Evolutionary conservation across 2,888 invertebrate genomes (phyloP).

Genomic region (Cheilosia urbana): DNA sequence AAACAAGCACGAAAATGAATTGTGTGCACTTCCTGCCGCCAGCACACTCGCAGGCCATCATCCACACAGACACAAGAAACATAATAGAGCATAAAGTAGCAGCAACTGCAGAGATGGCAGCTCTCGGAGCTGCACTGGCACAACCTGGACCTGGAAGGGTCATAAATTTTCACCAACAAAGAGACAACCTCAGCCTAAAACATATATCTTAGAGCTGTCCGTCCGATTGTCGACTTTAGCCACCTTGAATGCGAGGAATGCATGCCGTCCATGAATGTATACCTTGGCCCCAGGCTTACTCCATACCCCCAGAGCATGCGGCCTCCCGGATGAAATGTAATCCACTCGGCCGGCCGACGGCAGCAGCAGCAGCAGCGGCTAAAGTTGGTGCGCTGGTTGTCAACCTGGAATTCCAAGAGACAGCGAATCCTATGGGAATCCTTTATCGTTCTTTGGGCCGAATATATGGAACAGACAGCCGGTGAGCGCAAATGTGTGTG

Average conservation of each 20-base stretch:
- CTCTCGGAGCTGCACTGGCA: slow-evolving; percentile 42
- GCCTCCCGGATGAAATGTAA: slow-evolving; percentile 41
- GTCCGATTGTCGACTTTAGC: slow-evolving; percentile 74
- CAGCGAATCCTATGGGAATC: slow-evolving; percentile 68
- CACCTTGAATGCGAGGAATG: slow-evolving; percentile 66
- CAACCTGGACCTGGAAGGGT: slow-evolving; percentile 61
- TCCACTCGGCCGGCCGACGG: slow-evolving; percentile 31
- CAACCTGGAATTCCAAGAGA: slow-evolving; percentile 61
- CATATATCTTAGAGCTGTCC: slow-evolving; percentile 73
- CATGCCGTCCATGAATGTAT: slow-evolving; percentile 18
- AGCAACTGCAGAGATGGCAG: slow-evolving; percentile 19
- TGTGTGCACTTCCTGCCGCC: slow-evolving; percentile 38
- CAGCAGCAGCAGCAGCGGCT: not conserved
- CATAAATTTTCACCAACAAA: slow-evolving; percentile 74
- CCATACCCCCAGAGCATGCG: slow-evolving; percentile 1
- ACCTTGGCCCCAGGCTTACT: slow-evolving; percentile 15
- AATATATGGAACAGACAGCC: slow-evolving; percentile 74
- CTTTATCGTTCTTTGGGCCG: slow-evolving; percentile 60
- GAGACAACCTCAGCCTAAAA: slow-evolving; percentile 71
- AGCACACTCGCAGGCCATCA: not conserved
- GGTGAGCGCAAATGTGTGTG: slow-evolving; percentile 28
- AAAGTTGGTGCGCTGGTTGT: slow-evolving; percentile 38
- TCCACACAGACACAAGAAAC: slow-evolving; percentile 39
- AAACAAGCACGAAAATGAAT: slow-evolving; percentile 20
- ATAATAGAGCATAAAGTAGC: slow-evolving; percentile 72